phyloP scores from a whole-genome alignment of 2,113 vertebrate species.

The Serinus canaria region DNA sequence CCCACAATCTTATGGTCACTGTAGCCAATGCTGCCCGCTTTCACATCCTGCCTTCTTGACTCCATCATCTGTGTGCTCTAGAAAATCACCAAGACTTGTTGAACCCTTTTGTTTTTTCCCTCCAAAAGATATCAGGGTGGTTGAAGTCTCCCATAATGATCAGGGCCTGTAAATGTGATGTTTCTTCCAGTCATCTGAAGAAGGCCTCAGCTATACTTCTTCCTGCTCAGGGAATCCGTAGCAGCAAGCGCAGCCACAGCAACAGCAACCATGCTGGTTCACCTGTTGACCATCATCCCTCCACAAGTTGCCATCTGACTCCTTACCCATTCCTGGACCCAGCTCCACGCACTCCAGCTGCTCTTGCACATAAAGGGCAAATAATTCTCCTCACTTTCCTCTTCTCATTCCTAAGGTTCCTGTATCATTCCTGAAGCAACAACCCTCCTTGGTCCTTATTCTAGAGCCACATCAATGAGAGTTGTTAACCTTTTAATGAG shows the following conservation, averaged over 20 bases:
- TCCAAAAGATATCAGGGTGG: background rate
- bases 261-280: background rate
- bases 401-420: background rate
- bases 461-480: background rate
- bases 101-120: background rate
- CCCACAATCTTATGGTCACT: background rate
- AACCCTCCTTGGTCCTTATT: background rate
- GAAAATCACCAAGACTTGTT: background rate
- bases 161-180: background rate
- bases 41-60: background rate
- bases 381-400: background rate
- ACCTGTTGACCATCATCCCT: background rate
- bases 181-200: background rate
- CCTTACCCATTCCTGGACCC: background rate
- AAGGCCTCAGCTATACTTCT: background rate
- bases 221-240: background rate
- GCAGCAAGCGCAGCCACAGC: background rate
- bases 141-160: background rate
- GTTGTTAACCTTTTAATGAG: background rate
- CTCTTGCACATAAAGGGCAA: background rate
- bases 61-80: accelerated
- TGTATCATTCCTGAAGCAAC: background rate
- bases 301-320: background rate
- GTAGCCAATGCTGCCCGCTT: background rate
- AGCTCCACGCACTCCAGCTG: background rate